Percentiles rank a stretch among this genome's conserved stretches.
phyloP scores from a whole-genome alignment of 2,888 invertebrate genomes.

The Ashinkailepas kermadecensis region DNA sequence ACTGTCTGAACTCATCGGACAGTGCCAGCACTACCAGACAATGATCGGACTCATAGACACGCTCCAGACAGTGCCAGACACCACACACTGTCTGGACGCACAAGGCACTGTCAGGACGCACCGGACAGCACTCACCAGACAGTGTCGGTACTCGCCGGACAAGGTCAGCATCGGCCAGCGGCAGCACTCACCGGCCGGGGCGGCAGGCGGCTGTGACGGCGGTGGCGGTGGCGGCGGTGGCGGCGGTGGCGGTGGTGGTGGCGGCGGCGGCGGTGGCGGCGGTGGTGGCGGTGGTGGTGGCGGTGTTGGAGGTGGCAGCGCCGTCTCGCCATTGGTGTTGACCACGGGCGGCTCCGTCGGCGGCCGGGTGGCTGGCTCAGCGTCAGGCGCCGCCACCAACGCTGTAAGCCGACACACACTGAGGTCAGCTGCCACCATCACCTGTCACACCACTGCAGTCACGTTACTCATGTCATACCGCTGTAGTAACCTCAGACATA shows the following conservation, averaged over 20 bases:
- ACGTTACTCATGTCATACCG: too few species aligned
- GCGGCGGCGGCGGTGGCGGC: constrained; percentile 20
- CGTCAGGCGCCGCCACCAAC: not conserved
- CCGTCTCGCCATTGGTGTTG: not conserved
- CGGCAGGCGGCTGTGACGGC: constrained; percentile 28
- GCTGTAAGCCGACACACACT: not conserved
- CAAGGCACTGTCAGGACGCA: too few species aligned
- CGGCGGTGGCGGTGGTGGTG: not conserved
- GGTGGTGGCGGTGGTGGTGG: constrained; percentile 47
- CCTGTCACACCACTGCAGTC: too few species aligned
- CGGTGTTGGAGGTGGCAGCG: not conserved
- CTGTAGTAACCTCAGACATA: too few species aligned
- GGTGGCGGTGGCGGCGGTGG: constrained; percentile 27
- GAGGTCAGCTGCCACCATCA: too few species aligned
- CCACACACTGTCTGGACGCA: too few species aligned
- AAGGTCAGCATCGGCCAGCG: not conserved
- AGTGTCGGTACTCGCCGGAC: not conserved
- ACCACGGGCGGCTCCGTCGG: not conserved
- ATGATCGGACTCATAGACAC: too few species aligned
- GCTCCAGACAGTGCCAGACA: too few species aligned
- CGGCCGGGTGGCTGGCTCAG: not conserved
- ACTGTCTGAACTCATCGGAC: too few species aligned
- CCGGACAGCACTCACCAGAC: too few species aligned
- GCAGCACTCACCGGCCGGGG: constrained; percentile 27
- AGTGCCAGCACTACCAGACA: too few species aligned